Evolutionary conservation across 2,888 invertebrate species (phyloP).

Genomic region (Celastrina argiolus): DNA sequence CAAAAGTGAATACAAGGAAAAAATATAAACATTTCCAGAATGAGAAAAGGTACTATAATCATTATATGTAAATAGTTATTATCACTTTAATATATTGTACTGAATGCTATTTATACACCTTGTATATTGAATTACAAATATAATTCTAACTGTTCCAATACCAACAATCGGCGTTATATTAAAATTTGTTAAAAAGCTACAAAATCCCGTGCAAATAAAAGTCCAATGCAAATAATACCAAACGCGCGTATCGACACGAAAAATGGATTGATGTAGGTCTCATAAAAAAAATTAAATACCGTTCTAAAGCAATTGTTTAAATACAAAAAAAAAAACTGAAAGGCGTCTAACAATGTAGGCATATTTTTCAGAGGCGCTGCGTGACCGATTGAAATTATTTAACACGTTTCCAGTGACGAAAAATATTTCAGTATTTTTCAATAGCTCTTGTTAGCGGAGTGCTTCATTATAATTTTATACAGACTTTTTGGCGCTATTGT

Average conservation of each 20-base stretch:
- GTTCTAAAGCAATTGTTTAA: slow-evolving; percentile 8
- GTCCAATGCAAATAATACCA: background rate
- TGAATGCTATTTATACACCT: no score
- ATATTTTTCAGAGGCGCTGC: background rate
- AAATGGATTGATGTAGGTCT: background rate
- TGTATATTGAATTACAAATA: no score
- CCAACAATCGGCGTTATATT: background rate
- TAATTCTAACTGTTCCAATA: background rate
- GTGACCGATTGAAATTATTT: slow-evolving; percentile 6
- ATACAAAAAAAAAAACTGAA: slow-evolving; percentile 8
- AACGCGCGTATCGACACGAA: slow-evolving; percentile 3
- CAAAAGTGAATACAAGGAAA: no score
- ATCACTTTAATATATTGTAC: no score
- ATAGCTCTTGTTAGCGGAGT: slow-evolving; percentile 16
- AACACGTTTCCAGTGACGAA: slow-evolving; percentile 2
- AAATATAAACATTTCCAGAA: no score
- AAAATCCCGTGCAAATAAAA: background rate
- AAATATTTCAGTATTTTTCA: slow-evolving; percentile 17
- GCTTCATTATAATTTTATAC: slow-evolving; percentile 21
- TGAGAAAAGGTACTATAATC: no score
- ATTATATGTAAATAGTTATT: no score
- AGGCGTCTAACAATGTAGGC: slow-evolving; percentile 10
- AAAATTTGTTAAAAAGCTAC: background rate
- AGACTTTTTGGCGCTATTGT: slow-evolving; percentile 9
- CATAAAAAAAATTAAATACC: background rate